Evolutionary conservation across 2,797 vertebrate genomes (phyloP), one percentile per base, ranked within the genome.

Genomic region (Mycteria americana): DNA sequence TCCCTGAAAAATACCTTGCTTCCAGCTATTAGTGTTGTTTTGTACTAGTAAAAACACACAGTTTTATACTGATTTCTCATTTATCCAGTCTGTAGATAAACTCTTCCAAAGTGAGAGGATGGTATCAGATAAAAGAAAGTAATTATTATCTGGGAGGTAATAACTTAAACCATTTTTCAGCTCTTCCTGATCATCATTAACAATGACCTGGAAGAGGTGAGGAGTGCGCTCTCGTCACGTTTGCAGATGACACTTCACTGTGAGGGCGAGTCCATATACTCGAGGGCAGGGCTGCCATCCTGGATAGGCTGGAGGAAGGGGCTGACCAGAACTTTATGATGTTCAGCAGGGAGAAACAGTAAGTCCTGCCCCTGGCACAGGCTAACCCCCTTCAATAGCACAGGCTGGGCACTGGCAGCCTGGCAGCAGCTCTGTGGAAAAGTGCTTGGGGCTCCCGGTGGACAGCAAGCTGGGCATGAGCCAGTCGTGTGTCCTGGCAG

Each of bases 141-240:
- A 59, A 45, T 50, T 24, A 39, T 67, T 57, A 69, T 51, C 33
- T 68, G 37, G 85, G 10, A 37, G 22, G 7, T 37, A 75, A 25
- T 13, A 84, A 69, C 16, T 33, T 30, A 69, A 80, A 74, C 0
- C 1, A 35, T 25, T 85, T 73, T 63, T 46, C 28, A 77, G 18
- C 17, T 76, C 33, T 75, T 87, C 25, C 9, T 57, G 13, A n/a
- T 33, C 15, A 28, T 28, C 31, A 22, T 18, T 63, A 83, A 43
- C 51, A 76, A 54, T 31, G 27, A 77, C 9, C 24, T 43, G 28
- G 21, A 93, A 56, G 25, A 85, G 28, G 16, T 9, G 23, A 86
- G 69, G 30, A 8, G 3, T 6, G 9, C 0, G 1, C 3, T 77
- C 4, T 35, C 27, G 22, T 46, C 24, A 19, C 0, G 0, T 62